Conservation (phyloP, 37 sponge, comb jelly and placozoan genomes). For the Beroe forskalii region DNA sequence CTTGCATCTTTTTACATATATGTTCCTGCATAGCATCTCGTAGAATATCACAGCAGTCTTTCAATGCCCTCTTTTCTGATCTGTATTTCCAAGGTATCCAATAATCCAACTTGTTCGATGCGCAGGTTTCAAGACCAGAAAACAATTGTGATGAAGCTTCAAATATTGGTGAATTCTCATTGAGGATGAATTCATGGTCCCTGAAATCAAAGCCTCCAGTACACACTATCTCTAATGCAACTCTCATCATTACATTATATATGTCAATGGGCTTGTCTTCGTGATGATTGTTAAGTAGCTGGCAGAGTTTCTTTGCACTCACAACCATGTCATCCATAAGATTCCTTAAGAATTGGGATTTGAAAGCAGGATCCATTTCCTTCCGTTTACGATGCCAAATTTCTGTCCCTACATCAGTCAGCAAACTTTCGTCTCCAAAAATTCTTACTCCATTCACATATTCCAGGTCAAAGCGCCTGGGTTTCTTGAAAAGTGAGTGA, state of each 20-base stretch:
- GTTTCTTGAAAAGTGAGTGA: background rate
- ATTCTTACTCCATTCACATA: constrained; percentile 10
- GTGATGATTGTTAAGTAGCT: background rate
- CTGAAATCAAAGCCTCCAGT: background rate
- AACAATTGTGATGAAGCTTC: background rate
- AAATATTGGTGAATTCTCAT: background rate
- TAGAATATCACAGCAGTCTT: background rate
- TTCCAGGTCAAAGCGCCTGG: background rate
- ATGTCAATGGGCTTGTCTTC: background rate
- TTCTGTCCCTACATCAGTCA: background rate
- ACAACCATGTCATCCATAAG: background rate
- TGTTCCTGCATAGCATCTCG: background rate
- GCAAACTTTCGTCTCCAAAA: background rate
- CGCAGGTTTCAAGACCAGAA: background rate
- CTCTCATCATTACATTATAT: background rate
- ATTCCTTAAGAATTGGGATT: background rate
- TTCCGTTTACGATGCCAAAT: constrained; percentile 24
- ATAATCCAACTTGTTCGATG: background rate
- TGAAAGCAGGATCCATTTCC: constrained; percentile 25
- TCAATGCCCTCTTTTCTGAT: background rate
- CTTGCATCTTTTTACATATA: too few relatives aligned
- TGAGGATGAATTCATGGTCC: background rate
- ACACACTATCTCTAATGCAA: background rate
- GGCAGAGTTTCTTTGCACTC: background rate
- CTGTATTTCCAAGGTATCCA: constrained; percentile 31